These are phyloP conservation scores for Dolomedes plantarius DNA, from an alignment of 2,888 invertebrate species.

Conservation along the genomic window DNA sequence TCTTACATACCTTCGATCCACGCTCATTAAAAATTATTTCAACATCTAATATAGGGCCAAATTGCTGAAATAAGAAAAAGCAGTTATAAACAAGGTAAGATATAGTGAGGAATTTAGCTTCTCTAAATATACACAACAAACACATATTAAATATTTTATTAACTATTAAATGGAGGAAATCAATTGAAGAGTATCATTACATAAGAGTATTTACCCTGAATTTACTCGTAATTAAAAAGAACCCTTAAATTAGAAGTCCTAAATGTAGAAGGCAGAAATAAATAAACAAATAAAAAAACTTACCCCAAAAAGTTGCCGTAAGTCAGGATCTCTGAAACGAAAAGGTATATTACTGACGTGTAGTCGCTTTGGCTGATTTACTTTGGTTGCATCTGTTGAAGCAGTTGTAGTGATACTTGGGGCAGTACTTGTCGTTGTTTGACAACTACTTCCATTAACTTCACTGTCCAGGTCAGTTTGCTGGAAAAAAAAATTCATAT, in stretches of 20 bases:
- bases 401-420: slow-evolving; percentile 24
- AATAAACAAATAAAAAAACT: no score
- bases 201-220: no score
- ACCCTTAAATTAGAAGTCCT: no score
- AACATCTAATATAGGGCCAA: slow-evolving; percentile 98
- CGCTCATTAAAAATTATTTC: slow-evolving; percentile 99
- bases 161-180: no score
- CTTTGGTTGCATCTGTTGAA: slow-evolving; percentile 74
- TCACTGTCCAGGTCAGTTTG: slow-evolving; percentile 71
- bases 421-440: slow-evolving; percentile 37
- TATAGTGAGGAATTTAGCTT: no score
- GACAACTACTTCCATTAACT: slow-evolving; percentile 50
- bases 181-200: no score
- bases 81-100: no score
- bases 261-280: no score
- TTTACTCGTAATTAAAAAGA: no score
- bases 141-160: no score
- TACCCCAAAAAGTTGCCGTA: slow-evolving; percentile 97
- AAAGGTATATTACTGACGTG: slow-evolving; percentile 99
- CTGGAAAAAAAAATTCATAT: slow-evolving; percentile 32
- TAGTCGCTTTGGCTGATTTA: slow-evolving; percentile 92
- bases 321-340: slow-evolving; percentile 98
- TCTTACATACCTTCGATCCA: slow-evolving; percentile 86
- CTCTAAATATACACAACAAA: no score
- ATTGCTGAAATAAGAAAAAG: slow-evolving; percentile 88